These are phyloP conservation scores for Harpegnathos saltator DNA, from an alignment of 1,140 invertebrate species.

Conservation along the genomic window DNA sequence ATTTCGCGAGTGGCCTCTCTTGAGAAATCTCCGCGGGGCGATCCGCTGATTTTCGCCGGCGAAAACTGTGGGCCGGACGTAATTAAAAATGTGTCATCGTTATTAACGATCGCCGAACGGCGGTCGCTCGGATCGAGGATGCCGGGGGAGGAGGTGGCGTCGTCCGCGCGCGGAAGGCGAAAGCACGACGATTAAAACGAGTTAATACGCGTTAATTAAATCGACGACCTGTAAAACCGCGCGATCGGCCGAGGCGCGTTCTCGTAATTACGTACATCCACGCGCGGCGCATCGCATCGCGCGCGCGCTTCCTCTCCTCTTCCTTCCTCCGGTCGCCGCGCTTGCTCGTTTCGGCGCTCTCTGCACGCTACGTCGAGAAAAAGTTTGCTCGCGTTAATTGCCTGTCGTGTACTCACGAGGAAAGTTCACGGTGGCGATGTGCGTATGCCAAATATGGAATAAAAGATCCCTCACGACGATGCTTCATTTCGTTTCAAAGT, in stretches of 20 bases:
- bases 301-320: slow-evolving; percentile 19
- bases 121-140: background rate
- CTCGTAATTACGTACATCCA: slow-evolving; percentile 69
- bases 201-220: slow-evolving; percentile 77
- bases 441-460: background rate
- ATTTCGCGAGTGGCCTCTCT: background rate
- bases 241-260: slow-evolving; percentile 53
- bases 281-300: slow-evolving; percentile 20
- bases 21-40: slow-evolving; percentile 42
- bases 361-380: slow-evolving; percentile 24
- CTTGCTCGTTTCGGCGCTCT: background rate
- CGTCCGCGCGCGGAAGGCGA: background rate
- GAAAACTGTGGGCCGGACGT: slow-evolving; percentile 21
- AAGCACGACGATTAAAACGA: slow-evolving; percentile 67
- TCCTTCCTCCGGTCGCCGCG: no score
- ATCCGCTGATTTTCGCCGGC: slow-evolving; percentile 26
- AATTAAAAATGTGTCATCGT: slow-evolving; percentile 66
- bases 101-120: slow-evolving; percentile 56
- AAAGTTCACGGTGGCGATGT: background rate
- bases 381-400: slow-evolving; percentile 60
- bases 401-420: slow-evolving; percentile 19
- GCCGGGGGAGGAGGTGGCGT: background rate
- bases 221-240: slow-evolving; percentile 66
- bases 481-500: slow-evolving; percentile 18
- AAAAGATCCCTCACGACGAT: background rate